Evolutionary conservation across 2,113 vertebrate genomes (phyloP).

Genomic region (Perccottus glenii): DNA sequence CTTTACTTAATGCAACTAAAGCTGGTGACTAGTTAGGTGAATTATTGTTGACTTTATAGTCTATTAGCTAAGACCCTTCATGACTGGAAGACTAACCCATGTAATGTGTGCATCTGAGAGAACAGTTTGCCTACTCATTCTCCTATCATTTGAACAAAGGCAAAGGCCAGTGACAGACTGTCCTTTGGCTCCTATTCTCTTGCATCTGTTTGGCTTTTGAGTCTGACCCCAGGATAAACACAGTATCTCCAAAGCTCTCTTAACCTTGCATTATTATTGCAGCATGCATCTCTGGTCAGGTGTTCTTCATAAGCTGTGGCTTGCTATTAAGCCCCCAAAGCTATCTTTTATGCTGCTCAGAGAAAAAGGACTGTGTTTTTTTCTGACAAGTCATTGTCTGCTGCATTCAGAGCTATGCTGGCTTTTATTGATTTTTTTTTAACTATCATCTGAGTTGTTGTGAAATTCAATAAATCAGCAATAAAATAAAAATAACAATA

Average conservation of each 20-base stretch:
- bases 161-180: constrained; percentile 53
- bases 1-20: too few species aligned
- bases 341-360: background rate
- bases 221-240: constrained; percentile 54
- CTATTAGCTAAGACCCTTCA: constrained; percentile 71
- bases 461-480: constrained; percentile 86
- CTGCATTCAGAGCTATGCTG: constrained; percentile 81
- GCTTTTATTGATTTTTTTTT: constrained; percentile 78
- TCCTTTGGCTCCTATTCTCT: constrained; percentile 62
- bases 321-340: constrained; percentile 69
- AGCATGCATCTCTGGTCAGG: constrained; percentile 76
- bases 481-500: constrained; percentile 80
- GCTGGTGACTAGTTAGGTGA: background rate
- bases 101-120: too few species aligned
- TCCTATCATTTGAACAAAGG: background rate
- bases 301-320: constrained; percentile 78
- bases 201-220: constrained; percentile 65
- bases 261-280: constrained; percentile 74
- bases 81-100: constrained; percentile 67
- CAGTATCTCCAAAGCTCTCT: constrained; percentile 73
- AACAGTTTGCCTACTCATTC: too few species aligned
- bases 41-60: background rate
- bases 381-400: constrained; percentile 70
- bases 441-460: constrained; percentile 86
- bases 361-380: constrained; percentile 61